Conservation (phyloP, 2,888 invertebrate species). For the Sinelater perroti region DNA sequence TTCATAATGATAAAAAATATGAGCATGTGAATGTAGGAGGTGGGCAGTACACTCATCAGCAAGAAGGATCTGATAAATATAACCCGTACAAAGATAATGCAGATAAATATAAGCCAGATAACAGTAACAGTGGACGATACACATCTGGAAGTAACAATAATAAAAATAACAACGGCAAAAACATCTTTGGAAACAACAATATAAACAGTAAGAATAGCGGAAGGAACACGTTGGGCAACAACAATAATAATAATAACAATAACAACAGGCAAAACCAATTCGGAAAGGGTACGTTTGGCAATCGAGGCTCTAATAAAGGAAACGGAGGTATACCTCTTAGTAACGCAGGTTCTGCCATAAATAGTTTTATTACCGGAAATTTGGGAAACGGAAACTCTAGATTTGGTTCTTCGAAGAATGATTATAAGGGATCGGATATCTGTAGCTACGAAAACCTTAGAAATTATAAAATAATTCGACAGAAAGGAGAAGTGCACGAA, state of each 20-base stretch:
- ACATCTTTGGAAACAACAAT: too few relatives aligned
- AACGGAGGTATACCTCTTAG: too few relatives aligned
- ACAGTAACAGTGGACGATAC: not conserved
- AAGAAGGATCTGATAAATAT: conserved; percentile 3
- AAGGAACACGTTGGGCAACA: too few relatives aligned
- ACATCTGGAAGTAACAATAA: not conserved
- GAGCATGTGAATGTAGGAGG: not conserved
- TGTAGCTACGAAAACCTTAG: conserved; percentile 13
- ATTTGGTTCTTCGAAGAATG: not conserved
- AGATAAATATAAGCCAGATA: not conserved
- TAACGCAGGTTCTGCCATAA: too few relatives aligned
- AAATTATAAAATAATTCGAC: conserved; percentile 22
- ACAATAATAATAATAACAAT: too few relatives aligned
- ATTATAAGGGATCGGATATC: not conserved
- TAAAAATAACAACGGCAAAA: too few relatives aligned
- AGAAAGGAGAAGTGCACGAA: conserved; percentile 14
- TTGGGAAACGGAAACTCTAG: not conserved
- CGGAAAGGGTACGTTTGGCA: too few relatives aligned
- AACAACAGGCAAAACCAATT: too few relatives aligned
- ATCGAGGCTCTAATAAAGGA: not conserved
- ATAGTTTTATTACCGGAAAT: too few relatives aligned
- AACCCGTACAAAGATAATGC: conserved; percentile 1
- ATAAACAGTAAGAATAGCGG: too few relatives aligned
- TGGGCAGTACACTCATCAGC: conserved; percentile 14
- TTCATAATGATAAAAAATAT: not conserved